phyloP scores from a whole-genome alignment of 2,113 vertebrate genomes.

The Platichthys stellatus region DNA sequence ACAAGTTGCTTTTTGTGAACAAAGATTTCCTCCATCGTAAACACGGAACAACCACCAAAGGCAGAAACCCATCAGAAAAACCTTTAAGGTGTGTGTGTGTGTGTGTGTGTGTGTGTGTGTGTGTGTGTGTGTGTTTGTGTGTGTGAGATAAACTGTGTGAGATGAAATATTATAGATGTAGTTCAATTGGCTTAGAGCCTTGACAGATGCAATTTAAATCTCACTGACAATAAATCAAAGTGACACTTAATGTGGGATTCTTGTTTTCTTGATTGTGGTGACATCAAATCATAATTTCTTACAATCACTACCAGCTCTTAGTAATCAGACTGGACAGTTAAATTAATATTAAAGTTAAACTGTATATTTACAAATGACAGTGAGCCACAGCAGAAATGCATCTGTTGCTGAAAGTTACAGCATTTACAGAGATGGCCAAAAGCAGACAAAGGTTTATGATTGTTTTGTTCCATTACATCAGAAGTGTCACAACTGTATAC shows the following conservation, averaged over 20 bases:
- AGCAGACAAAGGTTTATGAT: neutral
- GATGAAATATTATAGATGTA: constrained; percentile 43
- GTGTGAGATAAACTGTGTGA: neutral
- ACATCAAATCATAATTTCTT: constrained; percentile 40
- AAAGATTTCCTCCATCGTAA: constrained; percentile 33
- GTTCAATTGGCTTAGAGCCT: constrained; percentile 39
- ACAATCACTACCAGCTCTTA: constrained; percentile 6
- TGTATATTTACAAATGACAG: neutral
- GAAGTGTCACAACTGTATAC: too few species aligned
- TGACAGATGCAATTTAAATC: constrained; percentile 50
- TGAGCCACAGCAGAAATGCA: neutral
- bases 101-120: neutral
- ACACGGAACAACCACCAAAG: constrained; percentile 4
- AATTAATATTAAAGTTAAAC: neutral
- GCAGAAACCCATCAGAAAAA: neutral
- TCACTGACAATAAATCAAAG: constrained; percentile 48
- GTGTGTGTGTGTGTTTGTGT: neutral
- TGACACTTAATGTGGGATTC: constrained; percentile 31
- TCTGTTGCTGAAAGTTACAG: neutral
- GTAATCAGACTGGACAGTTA: neutral
- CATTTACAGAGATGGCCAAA: neutral
- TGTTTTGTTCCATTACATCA: neutral
- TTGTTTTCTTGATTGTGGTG: constrained; percentile 27
- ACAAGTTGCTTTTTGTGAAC: constrained; percentile 45
- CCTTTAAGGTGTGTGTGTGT: neutral